These are phyloP conservation scores for Ectobius pallidus DNA, from an alignment of 2,888 invertebrate species.

Conservation along the genomic window DNA sequence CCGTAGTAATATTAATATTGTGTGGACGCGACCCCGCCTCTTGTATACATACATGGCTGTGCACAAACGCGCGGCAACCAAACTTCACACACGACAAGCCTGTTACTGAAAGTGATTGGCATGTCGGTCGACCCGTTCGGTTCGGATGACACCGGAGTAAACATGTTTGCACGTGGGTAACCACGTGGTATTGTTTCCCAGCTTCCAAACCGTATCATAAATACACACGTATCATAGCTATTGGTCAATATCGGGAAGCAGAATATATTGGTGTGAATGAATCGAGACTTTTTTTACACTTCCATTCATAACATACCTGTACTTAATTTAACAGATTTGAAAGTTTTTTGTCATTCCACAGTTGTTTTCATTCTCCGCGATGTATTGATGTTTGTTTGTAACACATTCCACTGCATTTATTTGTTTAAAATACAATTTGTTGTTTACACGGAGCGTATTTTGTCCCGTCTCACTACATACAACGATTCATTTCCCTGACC, in stretches of 20 bases:
- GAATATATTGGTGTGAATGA: conserved; percentile 5
- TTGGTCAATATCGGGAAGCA: conserved; percentile 13
- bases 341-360: background rate
- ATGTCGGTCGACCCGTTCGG: background rate
- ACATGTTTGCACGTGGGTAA: conserved; percentile 24
- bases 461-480: too few species aligned
- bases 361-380: background rate
- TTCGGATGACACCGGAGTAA: conserved; percentile 14
- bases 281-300: background rate
- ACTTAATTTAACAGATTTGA: conserved; percentile 5
- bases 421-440: too few species aligned
- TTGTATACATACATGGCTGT: background rate
- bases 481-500: too few species aligned
- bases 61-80: background rate
- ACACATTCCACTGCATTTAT: too few species aligned
- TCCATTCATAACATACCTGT: background rate
- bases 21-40: conserved; percentile 9
- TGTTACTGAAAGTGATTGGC: conserved; percentile 17
- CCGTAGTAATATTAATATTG: conserved; percentile 27
- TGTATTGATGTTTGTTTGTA: background rate
- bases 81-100: background rate
- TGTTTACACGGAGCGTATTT: too few species aligned
- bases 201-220: background rate
- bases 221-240: conserved; percentile 12
- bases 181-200: conserved; percentile 7